Evolutionary conservation across 2,797 vertebrate genomes (phyloP).

Genomic region (Pangasius krempfi): DNA sequence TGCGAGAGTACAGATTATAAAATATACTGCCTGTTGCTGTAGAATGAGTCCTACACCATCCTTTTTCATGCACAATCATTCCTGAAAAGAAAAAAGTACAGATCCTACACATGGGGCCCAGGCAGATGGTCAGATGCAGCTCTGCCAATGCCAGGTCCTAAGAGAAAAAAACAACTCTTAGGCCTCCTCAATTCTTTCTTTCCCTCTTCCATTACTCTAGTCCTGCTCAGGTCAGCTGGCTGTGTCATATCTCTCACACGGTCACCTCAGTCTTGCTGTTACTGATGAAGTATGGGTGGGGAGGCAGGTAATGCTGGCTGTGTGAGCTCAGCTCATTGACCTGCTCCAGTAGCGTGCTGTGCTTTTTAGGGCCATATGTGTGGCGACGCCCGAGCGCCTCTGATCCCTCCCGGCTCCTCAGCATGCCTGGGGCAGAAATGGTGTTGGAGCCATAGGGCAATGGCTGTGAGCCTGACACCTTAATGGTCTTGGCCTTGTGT

Average conservation of each 20-base stretch:
- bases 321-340: slow-evolving; percentile 82
- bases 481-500: slow-evolving; percentile 82
- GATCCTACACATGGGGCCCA: slow-evolving; percentile 36
- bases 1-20: slow-evolving; percentile 32
- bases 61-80: slow-evolving; percentile 51
- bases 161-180: slow-evolving; percentile 1
- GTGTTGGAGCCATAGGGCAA: slow-evolving; percentile 82
- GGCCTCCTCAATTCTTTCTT: not conserved
- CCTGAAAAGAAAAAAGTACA: slow-evolving; percentile 42
- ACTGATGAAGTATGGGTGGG: slow-evolving; percentile 95
- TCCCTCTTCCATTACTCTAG: slow-evolving; percentile 20
- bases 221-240: slow-evolving; percentile 24
- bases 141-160: slow-evolving; percentile 32
- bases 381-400: slow-evolving; percentile 85
- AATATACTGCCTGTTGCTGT: slow-evolving; percentile 6
- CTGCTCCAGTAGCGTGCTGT: slow-evolving; percentile 78
- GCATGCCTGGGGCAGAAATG: slow-evolving; percentile 66
- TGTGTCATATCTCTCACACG: slow-evolving; percentile 76
- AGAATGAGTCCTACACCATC: slow-evolving; percentile 42
- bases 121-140: slow-evolving; percentile 33
- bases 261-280: slow-evolving; percentile 99
- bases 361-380: slow-evolving; percentile 82
- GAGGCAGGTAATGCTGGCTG: slow-evolving; percentile 84
- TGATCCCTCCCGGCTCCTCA: slow-evolving; percentile 85
- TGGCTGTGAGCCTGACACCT: slow-evolving; percentile 79